Conservation (phyloP, 1,140 invertebrate genomes). For the Physella acuta region DNA sequence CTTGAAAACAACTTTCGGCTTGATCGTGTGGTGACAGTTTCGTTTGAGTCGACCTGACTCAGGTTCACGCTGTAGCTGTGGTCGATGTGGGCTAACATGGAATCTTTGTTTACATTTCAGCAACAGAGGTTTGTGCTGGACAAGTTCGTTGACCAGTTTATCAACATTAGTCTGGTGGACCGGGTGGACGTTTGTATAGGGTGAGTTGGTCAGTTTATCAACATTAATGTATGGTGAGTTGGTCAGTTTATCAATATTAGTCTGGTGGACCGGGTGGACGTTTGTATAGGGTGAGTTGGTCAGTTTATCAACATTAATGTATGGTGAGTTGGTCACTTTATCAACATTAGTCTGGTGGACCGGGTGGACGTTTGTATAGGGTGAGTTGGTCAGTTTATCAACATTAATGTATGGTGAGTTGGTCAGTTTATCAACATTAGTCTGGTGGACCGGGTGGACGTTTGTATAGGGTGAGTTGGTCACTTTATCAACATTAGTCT, state of each 20-base stretch:
- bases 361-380: not conserved
- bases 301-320: not conserved
- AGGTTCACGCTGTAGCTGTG: no score
- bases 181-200: slow-evolving; percentile 8
- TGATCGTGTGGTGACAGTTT: no score
- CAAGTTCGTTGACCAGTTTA: slow-evolving; percentile 8
- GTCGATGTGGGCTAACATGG: no score
- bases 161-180: slow-evolving; percentile 4
- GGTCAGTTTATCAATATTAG: not conserved
- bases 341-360: not conserved
- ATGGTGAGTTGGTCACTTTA: not conserved
- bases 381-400: not conserved
- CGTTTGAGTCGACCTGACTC: no score
- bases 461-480: no score
- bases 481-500: no score
- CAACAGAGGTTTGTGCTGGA: slow-evolving; percentile 7
- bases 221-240: not conserved
- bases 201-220: slow-evolving; percentile 3
- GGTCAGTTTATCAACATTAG: not conserved
- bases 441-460: no score
- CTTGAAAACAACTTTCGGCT: no score
- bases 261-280: no score
- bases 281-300: not conserved
- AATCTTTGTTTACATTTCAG: no score
- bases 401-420: not conserved